phyloP scores from a whole-genome alignment of 2,797 vertebrate genomes.

The Agapornis canus region DNA sequence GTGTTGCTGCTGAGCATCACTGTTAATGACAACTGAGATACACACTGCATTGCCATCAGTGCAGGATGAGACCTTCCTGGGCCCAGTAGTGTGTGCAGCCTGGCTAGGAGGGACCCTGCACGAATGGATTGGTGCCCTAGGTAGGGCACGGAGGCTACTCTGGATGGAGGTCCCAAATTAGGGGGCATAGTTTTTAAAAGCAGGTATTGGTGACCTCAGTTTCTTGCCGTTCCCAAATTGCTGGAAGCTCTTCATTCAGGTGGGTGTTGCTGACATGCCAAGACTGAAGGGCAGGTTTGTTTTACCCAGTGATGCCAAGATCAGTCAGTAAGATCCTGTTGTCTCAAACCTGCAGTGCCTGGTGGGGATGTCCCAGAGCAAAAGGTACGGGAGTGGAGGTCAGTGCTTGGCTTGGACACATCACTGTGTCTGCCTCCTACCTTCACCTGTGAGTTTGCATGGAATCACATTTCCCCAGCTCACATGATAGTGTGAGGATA shows the following conservation, averaged over 20 bases:
- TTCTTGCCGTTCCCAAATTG: not conserved
- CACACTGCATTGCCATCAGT: not conserved
- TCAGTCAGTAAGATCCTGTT: not conserved
- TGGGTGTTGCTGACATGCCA: not conserved
- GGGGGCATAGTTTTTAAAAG: not conserved
- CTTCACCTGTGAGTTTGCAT: not conserved
- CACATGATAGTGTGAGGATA: fast-evolving
- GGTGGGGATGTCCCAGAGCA: not conserved
- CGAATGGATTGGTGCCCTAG: not conserved
- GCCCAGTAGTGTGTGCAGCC: fast-evolving
- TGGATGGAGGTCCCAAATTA: not conserved
- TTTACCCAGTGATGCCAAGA: not conserved
- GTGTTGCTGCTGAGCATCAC: not conserved
- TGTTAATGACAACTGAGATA: not conserved
- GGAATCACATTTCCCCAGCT: not conserved
- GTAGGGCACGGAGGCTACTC: not conserved
- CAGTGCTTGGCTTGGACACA: fast-evolving
- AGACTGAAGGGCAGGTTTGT: not conserved
- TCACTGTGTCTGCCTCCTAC: not conserved
- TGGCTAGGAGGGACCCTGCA: fast-evolving
- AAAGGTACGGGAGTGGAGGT: not conserved
- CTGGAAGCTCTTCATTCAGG: not conserved
- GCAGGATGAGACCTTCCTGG: not conserved
- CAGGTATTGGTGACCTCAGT: not conserved
- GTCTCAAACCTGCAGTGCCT: not conserved